Evolutionary conservation across 2,797 vertebrate species (phyloP).

Genomic region (Tamandua tetradactyla): DNA sequence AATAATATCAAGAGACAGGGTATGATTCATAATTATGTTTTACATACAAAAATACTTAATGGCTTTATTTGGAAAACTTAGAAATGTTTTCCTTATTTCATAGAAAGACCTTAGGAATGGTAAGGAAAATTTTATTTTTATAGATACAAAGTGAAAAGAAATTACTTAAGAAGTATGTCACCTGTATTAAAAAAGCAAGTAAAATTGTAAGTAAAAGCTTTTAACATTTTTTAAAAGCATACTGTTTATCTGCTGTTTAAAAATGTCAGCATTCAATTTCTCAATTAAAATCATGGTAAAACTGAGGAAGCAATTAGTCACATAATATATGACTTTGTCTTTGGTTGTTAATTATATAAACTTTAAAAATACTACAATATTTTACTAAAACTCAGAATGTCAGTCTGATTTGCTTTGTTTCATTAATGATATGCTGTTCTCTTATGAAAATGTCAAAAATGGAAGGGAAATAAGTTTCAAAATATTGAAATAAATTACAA

Average conservation of each 20-base stretch:
- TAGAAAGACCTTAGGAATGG: slow-evolving; percentile 39
- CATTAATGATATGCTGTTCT: slow-evolving; percentile 17
- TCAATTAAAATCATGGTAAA: slow-evolving; percentile 49
- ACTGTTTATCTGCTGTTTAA: slow-evolving; percentile 47
- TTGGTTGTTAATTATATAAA: slow-evolving; percentile 26
- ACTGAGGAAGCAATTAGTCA: slow-evolving; percentile 19
- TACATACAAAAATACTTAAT: too few species aligned
- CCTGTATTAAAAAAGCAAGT: slow-evolving; percentile 22
- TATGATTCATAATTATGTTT: too few species aligned
- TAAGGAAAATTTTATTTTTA: slow-evolving; percentile 73
- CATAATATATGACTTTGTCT: slow-evolving; percentile 9
- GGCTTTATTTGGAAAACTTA: too few species aligned
- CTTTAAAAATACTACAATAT: neutral
- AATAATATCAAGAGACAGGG: too few species aligned
- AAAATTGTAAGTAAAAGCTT: slow-evolving; percentile 27
- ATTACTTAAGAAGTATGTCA: slow-evolving; percentile 51
- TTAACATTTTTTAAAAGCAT: slow-evolving; percentile 56
- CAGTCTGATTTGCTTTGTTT: slow-evolving; percentile 1
- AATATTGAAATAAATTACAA: slow-evolving; percentile 52
- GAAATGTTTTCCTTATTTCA: too few species aligned
- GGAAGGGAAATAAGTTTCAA: slow-evolving; percentile 37
- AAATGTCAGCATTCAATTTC: slow-evolving; percentile 42
- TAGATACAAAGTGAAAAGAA: slow-evolving; percentile 46
- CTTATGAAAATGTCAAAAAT: slow-evolving; percentile 33
- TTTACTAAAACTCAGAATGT: slow-evolving; percentile 6